Evolutionary conservation across 1,140 invertebrate species (phyloP).

Genomic region (Bactericera cockerelli): DNA sequence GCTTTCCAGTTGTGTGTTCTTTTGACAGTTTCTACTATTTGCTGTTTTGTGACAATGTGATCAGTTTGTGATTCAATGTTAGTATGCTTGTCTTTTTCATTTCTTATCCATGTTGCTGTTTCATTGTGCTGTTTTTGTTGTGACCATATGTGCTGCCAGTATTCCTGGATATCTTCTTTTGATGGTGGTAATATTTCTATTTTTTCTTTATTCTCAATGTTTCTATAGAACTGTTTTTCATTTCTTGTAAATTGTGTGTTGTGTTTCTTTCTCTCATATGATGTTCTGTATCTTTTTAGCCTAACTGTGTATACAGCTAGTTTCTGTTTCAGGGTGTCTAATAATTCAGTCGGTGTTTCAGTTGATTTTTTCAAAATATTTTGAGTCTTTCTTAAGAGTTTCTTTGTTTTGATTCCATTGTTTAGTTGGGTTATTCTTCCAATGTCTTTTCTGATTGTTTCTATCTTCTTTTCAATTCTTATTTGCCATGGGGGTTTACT

Average conservation of each 20-base stretch:
- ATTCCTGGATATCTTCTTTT: neutral
- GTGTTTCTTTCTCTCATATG: neutral
- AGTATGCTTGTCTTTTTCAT: neutral
- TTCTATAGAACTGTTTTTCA: neutral
- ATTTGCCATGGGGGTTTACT: neutral
- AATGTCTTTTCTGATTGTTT: neutral
- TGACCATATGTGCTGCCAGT: constrained; percentile 4
- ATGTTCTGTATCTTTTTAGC: neutral
- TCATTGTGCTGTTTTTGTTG: neutral
- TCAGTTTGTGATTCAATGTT: neutral
- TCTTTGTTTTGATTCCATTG: neutral
- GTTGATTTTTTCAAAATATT: neutral
- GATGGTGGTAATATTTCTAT: neutral
- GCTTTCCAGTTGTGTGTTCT: constrained; percentile 1
- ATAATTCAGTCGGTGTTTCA: neutral
- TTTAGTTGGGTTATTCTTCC: neutral
- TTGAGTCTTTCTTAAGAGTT: neutral
- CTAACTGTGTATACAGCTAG: neutral
- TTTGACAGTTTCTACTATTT: neutral
- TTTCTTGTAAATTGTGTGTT: neutral
- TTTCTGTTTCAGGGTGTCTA: neutral
- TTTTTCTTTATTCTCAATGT: neutral
- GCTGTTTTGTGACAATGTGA: neutral
- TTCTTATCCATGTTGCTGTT: neutral
- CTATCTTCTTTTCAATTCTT: neutral